These are phyloP conservation scores for Adelosebastes latens DNA, from an alignment of 2,797 vertebrate species.

Conservation along the genomic window DNA sequence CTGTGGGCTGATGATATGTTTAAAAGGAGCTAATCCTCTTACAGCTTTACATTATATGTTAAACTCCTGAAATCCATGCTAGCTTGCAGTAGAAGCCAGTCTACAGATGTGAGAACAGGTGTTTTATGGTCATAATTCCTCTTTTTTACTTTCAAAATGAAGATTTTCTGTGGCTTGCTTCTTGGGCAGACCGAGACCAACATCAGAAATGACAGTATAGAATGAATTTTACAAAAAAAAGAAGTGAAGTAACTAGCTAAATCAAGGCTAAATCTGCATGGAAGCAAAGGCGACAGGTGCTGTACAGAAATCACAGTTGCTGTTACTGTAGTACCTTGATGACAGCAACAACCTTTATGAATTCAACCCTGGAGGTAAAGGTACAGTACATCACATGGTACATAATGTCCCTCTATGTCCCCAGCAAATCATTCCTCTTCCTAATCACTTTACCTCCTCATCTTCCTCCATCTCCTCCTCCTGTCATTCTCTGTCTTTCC, in stretches of 20 bases:
- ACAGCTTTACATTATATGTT: neutral
- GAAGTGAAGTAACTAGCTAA: neutral
- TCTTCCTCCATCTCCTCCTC: neutral
- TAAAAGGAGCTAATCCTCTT: slow-evolving; percentile 11
- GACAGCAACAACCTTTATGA: neutral
- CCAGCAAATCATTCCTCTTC: neutral
- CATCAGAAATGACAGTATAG: neutral
- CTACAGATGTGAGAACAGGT: neutral
- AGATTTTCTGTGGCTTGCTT: neutral
- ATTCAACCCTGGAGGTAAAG: neutral
- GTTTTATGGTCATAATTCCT: neutral
- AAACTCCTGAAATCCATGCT: neutral
- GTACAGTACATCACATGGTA: neutral
- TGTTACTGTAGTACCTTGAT: neutral
- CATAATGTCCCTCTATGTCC: neutral
- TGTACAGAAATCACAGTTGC: neutral
- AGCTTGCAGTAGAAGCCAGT: neutral
- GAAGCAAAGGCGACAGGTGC: neutral
- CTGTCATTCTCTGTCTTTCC: neutral
- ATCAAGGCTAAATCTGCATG: neutral
- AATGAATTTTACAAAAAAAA: neutral
- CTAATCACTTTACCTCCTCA: neutral
- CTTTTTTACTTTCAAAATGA: neutral
- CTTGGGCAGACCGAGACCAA: neutral
- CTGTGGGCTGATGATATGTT: neutral